Evolutionary conservation across 2,888 invertebrate genomes (phyloP).

Genomic region (Coenonympha glycerion): DNA sequence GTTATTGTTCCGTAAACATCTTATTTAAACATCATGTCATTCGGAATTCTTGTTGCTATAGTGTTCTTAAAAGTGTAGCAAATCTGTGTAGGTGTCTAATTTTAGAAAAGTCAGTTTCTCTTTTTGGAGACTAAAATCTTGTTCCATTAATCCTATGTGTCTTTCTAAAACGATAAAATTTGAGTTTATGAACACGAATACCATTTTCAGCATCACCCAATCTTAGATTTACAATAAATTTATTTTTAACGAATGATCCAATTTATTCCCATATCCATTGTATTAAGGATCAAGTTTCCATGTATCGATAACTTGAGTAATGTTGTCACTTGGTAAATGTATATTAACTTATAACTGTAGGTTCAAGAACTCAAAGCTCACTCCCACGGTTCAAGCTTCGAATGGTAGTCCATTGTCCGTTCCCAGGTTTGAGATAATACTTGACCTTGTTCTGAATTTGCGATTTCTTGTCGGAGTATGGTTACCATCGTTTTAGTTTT

Average conservation of each 20-base stretch:
- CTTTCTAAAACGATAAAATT: slow-evolving; percentile 36
- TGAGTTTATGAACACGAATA: slow-evolving; percentile 37
- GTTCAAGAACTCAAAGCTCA: slow-evolving; percentile 53
- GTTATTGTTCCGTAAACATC: background rate
- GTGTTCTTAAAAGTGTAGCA: too few relatives aligned
- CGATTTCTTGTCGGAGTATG: slow-evolving; percentile 27
- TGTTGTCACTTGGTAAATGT: slow-evolving; percentile 26
- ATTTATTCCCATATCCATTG: slow-evolving; percentile 15
- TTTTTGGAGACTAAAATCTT: slow-evolving; percentile 4
- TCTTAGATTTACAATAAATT: slow-evolving; percentile 33
- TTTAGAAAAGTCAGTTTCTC: slow-evolving; percentile 16
- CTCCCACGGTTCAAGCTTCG: slow-evolving; percentile 58
- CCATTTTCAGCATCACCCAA: slow-evolving; percentile 40
- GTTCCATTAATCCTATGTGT: slow-evolving; percentile 37
- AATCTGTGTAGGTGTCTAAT: too few relatives aligned
- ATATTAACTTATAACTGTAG: slow-evolving; percentile 23
- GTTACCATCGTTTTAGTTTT: slow-evolving; percentile 33
- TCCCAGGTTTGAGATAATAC: slow-evolving; percentile 57
- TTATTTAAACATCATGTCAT: background rate
- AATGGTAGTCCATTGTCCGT: slow-evolving; percentile 60
- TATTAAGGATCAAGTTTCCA: slow-evolving; percentile 17
- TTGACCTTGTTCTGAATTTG: slow-evolving; percentile 67
- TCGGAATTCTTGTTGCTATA: background rate
- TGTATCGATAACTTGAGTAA: slow-evolving; percentile 23
- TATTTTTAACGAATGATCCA: slow-evolving; percentile 11